Conservation (phyloP, 1,140 invertebrate genomes). For the Pentalonia nigronervosa region DNA sequence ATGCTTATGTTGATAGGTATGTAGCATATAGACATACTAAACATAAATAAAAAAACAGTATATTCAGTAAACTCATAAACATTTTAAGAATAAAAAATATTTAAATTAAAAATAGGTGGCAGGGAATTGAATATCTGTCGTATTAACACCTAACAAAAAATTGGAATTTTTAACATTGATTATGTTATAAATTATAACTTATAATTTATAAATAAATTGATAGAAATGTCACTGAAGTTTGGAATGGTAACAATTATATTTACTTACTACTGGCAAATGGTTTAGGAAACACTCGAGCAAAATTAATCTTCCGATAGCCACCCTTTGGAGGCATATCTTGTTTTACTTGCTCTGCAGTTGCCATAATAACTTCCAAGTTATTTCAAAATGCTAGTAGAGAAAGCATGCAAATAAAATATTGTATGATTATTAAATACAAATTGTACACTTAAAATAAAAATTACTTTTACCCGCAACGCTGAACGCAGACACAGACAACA, state of each 20-base stretch:
- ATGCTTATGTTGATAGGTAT: background rate
- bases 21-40: background rate
- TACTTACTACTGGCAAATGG: slow-evolving; percentile 71
- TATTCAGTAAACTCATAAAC: too few relatives aligned
- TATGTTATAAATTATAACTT: too few relatives aligned
- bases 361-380: background rate
- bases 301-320: slow-evolving; percentile 80
- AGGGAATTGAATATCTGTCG: background rate
- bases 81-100: too few relatives aligned
- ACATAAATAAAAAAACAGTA: too few relatives aligned
- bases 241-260: background rate
- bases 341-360: slow-evolving; percentile 59
- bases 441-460: background rate
- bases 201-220: background rate
- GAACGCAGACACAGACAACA: background rate
- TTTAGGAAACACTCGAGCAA: slow-evolving; percentile 75
- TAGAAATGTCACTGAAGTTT: background rate
- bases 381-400: background rate
- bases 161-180: background rate
- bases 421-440: background rate
- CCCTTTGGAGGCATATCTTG: slow-evolving; percentile 88
- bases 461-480: background rate
- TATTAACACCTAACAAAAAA: too few relatives aligned
- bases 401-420: background rate
- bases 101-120: too few relatives aligned